Evolutionary conservation across 2,113 vertebrate genomes (phyloP).

Genomic region (Marmota monax): DNA sequence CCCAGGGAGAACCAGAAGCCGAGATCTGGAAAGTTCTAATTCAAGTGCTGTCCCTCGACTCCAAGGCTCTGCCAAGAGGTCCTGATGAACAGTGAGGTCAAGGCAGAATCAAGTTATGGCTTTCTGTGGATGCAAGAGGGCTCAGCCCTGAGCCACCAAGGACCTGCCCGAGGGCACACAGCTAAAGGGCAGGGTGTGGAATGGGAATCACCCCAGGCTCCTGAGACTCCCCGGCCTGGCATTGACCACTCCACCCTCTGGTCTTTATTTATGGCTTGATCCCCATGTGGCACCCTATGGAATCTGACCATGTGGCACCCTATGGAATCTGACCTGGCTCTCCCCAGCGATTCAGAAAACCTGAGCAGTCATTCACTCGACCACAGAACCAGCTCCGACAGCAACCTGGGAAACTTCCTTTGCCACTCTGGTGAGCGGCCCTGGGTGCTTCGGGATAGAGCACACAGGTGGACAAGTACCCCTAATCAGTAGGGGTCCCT

Average conservation of each 20-base stretch:
- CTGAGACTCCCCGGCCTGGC: too few relatives aligned
- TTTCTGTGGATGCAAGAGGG: neutral
- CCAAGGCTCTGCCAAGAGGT: neutral
- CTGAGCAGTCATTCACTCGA: neutral
- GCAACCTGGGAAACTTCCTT: accelerated
- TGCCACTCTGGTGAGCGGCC: neutral
- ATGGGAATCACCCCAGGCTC: too few relatives aligned
- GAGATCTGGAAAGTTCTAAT: neutral
- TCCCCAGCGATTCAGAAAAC: accelerated
- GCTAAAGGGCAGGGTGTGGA: accelerated
- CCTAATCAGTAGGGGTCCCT: neutral
- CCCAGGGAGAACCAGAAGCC: neutral
- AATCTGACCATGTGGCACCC: neutral
- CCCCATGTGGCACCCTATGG: neutral
- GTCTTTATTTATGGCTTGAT: neutral
- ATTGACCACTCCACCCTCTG: neutral
- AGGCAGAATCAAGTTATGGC: neutral
- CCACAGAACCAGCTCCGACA: neutral
- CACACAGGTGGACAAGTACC: neutral
- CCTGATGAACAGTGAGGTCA: neutral
- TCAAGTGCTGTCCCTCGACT: neutral
- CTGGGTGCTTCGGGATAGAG: neutral
- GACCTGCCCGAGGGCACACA: neutral
- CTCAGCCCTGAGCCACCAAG: accelerated
- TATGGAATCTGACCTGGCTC: neutral